Percentiles rank a stretch among this genome's conserved stretches.
These are phyloP conservation scores for Phoeniculus purpureus DNA, from an alignment of 2,797 vertebrate genomes.

Conservation along the genomic window DNA sequence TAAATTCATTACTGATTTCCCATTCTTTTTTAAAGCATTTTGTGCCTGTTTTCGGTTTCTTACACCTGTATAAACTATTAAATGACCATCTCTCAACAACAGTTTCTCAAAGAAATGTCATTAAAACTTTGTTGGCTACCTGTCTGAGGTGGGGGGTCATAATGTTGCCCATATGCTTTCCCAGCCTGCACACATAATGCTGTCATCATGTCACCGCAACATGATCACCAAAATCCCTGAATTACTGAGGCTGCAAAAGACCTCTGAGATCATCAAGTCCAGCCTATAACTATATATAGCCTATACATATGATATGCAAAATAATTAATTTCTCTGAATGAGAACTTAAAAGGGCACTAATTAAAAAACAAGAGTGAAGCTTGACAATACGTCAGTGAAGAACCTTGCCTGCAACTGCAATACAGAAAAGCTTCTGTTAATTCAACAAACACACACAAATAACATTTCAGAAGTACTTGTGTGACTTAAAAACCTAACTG, in stretches of 20 bases:
- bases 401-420: slow-evolving; percentile 35
- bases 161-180: not conserved
- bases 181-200: not conserved
- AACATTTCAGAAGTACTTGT: not conserved
- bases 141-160: not conserved
- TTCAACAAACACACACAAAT: not conserved
- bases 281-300: too few relatives aligned
- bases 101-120: not conserved
- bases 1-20: slow-evolving; percentile 33
- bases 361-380: not conserved
- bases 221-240: too few relatives aligned
- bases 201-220: not conserved
- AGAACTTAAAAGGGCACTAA: not conserved
- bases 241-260: too few relatives aligned
- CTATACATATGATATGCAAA: not conserved
- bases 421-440: slow-evolving; percentile 27
- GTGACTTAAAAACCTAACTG: not conserved
- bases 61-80: not conserved
- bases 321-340: not conserved
- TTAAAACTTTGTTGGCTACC: not conserved
- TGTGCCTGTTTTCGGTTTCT: not conserved
- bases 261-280: too few relatives aligned
- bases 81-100: not conserved
- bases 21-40: not conserved
- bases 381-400: not conserved